These are phyloP conservation scores for Drosophila parabipectinata DNA, from an alignment of 1,140 invertebrate species.

Conservation along the genomic window DNA sequence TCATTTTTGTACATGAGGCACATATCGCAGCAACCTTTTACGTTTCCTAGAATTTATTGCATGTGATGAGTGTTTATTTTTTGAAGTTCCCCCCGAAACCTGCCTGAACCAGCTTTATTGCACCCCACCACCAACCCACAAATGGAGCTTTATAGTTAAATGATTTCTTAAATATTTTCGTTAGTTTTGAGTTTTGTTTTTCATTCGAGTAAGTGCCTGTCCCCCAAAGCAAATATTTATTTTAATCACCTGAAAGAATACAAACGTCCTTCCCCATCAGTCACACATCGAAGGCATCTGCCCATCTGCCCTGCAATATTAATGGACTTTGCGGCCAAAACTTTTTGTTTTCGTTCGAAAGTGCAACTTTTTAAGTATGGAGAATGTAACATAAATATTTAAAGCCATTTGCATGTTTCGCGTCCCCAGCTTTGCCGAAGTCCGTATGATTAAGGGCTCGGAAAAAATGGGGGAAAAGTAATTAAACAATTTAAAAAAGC, in stretches of 20 bases:
- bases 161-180: constrained; percentile 14
- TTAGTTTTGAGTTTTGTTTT: background rate
- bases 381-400: constrained; percentile 39
- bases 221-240: constrained; percentile 42
- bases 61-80: constrained; percentile 52
- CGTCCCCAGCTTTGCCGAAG: constrained; percentile 24
- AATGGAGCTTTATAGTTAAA: constrained; percentile 18
- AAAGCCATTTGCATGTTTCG: constrained; percentile 50
- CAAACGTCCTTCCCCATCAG: background rate
- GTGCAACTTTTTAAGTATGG: constrained; percentile 17
- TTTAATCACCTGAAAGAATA: constrained; percentile 25
- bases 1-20: constrained; percentile 31
- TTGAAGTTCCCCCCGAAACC: constrained; percentile 26
- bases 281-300: constrained; percentile 34
- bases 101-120: constrained; percentile 52
- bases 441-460: constrained; percentile 38
- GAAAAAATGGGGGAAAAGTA: constrained; percentile 37
- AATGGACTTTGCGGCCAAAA: constrained; percentile 30
- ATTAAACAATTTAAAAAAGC: constrained; percentile 43
- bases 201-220: constrained; percentile 7
- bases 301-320: constrained; percentile 23
- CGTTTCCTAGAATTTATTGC: constrained; percentile 56
- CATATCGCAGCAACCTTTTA: constrained; percentile 25
- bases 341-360: constrained; percentile 17
- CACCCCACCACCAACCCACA: constrained; percentile 21